These are phyloP conservation scores for Brachymystax lenok DNA, from an alignment of 2,797 vertebrate species.

Conservation along the genomic window DNA sequence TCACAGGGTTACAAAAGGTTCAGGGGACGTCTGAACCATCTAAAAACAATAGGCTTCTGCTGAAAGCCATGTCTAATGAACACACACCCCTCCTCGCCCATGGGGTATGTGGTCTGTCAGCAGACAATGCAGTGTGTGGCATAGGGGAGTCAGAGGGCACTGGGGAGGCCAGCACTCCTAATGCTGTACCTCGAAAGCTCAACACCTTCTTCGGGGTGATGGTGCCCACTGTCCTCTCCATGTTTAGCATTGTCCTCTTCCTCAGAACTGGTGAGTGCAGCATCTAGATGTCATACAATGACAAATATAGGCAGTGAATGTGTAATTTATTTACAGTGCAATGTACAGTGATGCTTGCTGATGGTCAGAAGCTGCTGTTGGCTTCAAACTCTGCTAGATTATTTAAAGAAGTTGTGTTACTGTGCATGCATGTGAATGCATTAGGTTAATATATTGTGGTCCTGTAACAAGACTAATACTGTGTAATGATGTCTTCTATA, in stretches of 20 bases:
- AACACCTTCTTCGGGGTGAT: constrained; percentile 93
- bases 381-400: too few relatives aligned
- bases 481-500: constrained; percentile 31
- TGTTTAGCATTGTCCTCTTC: constrained; percentile 95
- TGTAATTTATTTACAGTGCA: too few relatives aligned
- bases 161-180: constrained; percentile 26
- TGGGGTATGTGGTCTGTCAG: constrained; percentile 77
- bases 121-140: constrained; percentile 53
- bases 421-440: constrained; percentile 4
- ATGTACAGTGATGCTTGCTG: too few relatives aligned
- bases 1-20: constrained; percentile 23
- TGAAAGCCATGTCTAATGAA: constrained; percentile 82
- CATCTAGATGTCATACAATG: not conserved
- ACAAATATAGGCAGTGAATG: too few relatives aligned
- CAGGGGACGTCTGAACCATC: not conserved
- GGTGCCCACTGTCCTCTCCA: constrained; percentile 90
- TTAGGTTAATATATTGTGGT: constrained; percentile 26
- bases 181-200: constrained; percentile 71
- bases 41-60: not conserved
- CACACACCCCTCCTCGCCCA: constrained; percentile 83
- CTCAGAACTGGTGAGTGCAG: constrained; percentile 83
- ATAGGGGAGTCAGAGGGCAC: constrained; percentile 31
- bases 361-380: too few relatives aligned
- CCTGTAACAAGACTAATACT: constrained; percentile 25
- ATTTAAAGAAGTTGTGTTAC: not conserved